phyloP scores from a whole-genome alignment of 2,888 invertebrate genomes.

The Torymus texanus region DNA sequence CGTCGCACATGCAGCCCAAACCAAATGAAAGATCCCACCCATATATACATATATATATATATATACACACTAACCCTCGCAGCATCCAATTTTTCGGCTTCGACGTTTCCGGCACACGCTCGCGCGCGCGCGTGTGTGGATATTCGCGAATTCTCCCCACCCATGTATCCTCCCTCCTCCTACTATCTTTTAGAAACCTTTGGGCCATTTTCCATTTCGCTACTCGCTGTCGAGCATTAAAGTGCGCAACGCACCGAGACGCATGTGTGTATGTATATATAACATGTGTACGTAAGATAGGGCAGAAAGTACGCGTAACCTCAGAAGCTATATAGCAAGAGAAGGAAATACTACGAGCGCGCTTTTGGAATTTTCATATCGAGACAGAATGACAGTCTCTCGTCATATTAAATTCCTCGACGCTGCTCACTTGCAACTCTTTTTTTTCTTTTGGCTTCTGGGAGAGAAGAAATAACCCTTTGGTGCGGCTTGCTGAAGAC shows the following conservation, averaged over 20 bases:
- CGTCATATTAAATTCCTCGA: conserved; percentile 73
- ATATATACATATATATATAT: conserved; percentile 11
- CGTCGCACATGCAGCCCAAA: conserved; percentile 25
- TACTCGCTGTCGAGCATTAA: conserved; percentile 18
- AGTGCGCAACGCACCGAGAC: conserved; percentile 16
- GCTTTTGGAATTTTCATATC: conserved; percentile 75
- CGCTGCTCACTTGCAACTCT: neutral
- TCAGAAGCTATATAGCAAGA: neutral
- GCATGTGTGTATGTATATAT: neutral
- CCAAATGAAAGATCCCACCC: conserved; percentile 1
- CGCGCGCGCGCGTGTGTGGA: neutral
- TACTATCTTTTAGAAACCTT: neutral
- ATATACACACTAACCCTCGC: conserved; percentile 14
- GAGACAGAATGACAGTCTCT: conserved; percentile 73
- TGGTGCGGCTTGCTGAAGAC: no score
- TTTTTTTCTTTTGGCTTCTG: conserved; percentile 45
- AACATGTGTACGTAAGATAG: conserved; percentile 47
- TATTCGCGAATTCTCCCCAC: conserved; percentile 7
- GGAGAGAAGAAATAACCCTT: no score
- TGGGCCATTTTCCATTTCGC: conserved; percentile 40
- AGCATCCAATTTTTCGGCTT: conserved; percentile 49
- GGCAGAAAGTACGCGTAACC: conserved; percentile 48
- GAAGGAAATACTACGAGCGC: neutral
- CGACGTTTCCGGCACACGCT: conserved; percentile 36
- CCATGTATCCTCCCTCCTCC: no score